phyloP scores from a whole-genome alignment of 2,113 vertebrate genomes.

The Calypte anna region DNA sequence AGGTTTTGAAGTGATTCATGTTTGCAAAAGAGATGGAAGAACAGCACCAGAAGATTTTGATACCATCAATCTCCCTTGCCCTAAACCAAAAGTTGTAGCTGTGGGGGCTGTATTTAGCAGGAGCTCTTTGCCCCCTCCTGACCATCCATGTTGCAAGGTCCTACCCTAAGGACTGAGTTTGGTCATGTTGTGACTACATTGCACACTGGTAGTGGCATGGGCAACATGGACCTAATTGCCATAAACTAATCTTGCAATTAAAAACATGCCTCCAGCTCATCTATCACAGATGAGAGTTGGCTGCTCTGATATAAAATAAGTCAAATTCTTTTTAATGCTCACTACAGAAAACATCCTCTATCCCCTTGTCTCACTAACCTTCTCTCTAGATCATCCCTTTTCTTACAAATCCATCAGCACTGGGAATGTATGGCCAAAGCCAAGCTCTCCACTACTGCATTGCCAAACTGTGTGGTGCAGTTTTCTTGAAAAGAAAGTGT shows the following conservation, averaged over 20 bases:
- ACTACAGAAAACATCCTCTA: not conserved
- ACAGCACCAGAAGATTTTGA: slow-evolving; percentile 74
- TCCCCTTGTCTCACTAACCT: not conserved
- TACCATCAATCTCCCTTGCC: slow-evolving; percentile 49
- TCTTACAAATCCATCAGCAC: not conserved
- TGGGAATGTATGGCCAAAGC: not conserved
- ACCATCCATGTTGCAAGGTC: not conserved
- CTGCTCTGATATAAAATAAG: not conserved
- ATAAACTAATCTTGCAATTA: not conserved
- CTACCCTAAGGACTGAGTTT: not conserved
- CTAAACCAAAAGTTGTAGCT: not conserved
- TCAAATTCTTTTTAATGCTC: not conserved
- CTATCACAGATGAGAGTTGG: not conserved
- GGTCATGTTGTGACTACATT: not conserved
- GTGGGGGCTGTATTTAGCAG: not conserved
- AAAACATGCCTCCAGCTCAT: not conserved
- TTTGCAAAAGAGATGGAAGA: slow-evolving; percentile 70
- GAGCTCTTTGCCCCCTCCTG: not conserved
- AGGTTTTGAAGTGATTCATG: slow-evolving; percentile 49
- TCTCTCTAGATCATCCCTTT: not conserved
- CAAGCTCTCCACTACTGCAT: not conserved
- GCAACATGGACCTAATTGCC: not conserved
- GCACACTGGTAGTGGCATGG: no score
- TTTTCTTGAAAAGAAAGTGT: not conserved
- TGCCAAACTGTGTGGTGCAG: not conserved